Base-by-base conservation (phyloP, 2,888 invertebrate species). In the Agrochola macilenta region DNA sequence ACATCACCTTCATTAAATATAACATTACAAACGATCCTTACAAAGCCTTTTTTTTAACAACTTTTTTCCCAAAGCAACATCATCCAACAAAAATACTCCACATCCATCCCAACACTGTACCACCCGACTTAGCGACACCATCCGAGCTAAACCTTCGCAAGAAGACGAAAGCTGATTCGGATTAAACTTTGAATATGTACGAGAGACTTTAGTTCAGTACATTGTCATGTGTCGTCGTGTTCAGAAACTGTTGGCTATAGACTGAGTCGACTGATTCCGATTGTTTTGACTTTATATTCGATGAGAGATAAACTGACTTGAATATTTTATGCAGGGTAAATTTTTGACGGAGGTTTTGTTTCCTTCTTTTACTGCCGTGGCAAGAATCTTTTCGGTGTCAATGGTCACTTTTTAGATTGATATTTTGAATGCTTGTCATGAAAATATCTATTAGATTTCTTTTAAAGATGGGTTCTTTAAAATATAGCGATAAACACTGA, bases 181-280 rank as follows among this genome's bases (percentile, higher is more conserved):
- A 95, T 96, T 96, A 93, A 95, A 95, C 93, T 95, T 95, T 93
- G 95, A 95, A 95, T 95, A 93, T 94, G 94, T 93, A 93, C 90
- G 89, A 91, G 91, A 87, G 90, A 92, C 91, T 92, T 93, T 89
- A 90, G 91, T 89, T 89, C 87, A 76, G 87, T 89, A 90, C 91
- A 82, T 69, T 84, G 85, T 86, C 79, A 90, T 89, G 87, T 90
- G 91, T 91, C 86, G 89, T 84, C 83, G 85, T 87, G 82, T 83
- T 89, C 84, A 74, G 84, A 82, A 87, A 89, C 85, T 89, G 85
- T 83, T 83, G 78, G 82, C 85, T 71, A 89, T 88, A 79, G 83
- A 74, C 79, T 79, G 74, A 83, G 83, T 86, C 80, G 83, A 84
- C 83, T 86, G 82, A 87, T 89, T 89, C 80, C 76, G 71, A 85